A percentile compares a stretch with the other conserved stretches of the same genome.
phyloP scores from a whole-genome alignment of 2,888 invertebrate genomes.

The Conomelus anceps region DNA sequence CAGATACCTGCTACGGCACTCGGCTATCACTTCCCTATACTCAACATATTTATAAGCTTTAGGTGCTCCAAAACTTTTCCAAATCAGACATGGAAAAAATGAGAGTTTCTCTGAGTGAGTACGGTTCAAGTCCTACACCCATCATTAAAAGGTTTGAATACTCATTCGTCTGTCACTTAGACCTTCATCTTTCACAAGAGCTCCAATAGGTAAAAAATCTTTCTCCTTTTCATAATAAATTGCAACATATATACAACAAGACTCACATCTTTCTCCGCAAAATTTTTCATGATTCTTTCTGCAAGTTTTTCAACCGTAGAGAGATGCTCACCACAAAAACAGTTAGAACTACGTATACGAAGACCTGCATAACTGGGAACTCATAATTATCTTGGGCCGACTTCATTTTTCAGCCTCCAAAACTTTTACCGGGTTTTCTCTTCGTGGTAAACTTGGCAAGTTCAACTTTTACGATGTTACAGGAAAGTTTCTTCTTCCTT shows the following conservation, averaged over 20 bases:
- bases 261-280: not conserved
- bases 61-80: too few species aligned
- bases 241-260: not conserved
- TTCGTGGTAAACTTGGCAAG: not conserved
- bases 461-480: not conserved
- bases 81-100: not conserved
- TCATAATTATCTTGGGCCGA: not conserved
- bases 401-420: not conserved
- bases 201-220: not conserved
- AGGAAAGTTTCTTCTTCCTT: not conserved
- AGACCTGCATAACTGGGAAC: not conserved
- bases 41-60: too few species aligned
- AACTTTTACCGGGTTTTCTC: not conserved
- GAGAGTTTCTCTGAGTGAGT: not conserved
- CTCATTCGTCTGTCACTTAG: not conserved
- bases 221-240: not conserved
- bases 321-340: not conserved
- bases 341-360: not conserved
- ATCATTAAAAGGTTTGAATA: not conserved
- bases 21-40: too few species aligned
- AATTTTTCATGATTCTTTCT: not conserved
- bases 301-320: not conserved
- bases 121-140: not conserved
- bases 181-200: not conserved
- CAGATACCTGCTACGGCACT: too few species aligned